Conservation (phyloP, 1,140 invertebrate genomes). For the Meloidogyne floridensis region DNA sequence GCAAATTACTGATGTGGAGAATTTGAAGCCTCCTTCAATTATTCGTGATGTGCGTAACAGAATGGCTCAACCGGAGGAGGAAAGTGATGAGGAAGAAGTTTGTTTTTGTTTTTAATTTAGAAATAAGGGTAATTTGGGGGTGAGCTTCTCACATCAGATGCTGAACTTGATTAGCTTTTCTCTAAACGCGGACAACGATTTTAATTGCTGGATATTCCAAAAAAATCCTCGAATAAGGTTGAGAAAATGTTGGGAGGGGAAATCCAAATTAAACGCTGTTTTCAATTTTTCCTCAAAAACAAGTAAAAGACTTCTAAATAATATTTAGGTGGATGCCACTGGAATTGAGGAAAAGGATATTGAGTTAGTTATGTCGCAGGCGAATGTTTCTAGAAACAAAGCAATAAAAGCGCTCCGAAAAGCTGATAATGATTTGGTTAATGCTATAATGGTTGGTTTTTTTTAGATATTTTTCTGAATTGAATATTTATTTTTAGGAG, state of each 20-base stretch:
- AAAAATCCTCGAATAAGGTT: too few relatives aligned
- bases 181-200: too few relatives aligned
- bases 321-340: slow-evolving; percentile 78
- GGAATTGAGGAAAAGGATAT: slow-evolving; percentile 97
- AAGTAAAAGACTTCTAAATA: slow-evolving; percentile 4
- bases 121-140: not conserved
- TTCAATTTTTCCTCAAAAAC: not conserved
- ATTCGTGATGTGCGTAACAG: slow-evolving; percentile 45
- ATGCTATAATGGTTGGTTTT: slow-evolving; percentile 73
- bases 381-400: slow-evolving; percentile 87
- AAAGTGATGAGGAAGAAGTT: slow-evolving; percentile 59
- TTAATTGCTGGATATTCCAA: too few relatives aligned
- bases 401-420: slow-evolving; percentile 93
- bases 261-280: too few relatives aligned
- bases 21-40: slow-evolving; percentile 81
- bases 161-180: too few relatives aligned
- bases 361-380: slow-evolving; percentile 95
- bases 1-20: slow-evolving; percentile 95
- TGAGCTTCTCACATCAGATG: too few relatives aligned
- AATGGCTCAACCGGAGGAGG: slow-evolving; percentile 46
- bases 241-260: too few relatives aligned
- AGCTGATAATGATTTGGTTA: slow-evolving; percentile 93
- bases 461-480: not conserved
- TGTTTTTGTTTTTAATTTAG: not conserved
- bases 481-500: slow-evolving; percentile 20